Evolutionary conservation across 1,140 invertebrate genomes (phyloP), one percentile per base, ranked within the genome.

Genomic region (Solenopsis fugax): DNA sequence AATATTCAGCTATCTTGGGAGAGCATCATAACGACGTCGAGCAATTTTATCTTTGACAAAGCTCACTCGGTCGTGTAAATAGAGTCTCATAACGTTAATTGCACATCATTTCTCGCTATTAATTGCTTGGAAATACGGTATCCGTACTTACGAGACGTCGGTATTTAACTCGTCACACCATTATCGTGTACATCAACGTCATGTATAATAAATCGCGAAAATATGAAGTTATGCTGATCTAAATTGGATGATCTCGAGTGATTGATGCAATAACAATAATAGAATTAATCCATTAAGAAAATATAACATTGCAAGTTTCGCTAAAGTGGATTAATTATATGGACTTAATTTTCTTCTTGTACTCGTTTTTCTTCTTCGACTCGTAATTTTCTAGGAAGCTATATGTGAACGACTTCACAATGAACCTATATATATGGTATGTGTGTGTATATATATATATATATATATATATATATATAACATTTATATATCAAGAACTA

Each of bases 1-100:
- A 82, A n/a, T 73, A 84, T 73, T 48, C n/a, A 45, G 12, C 41
- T 75, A 84, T 84, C 54, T 75, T 16, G 41, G n/a, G 24, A 50
- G 24, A n/a, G 29, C 48, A 50, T 62, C 24, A 37, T 34, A 37
- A 41, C 54, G 24, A 60, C 18, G 69, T 12, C n/a, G 54, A 73
- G 54, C 54, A 75, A 50, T 84, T 73, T 84, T 75, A 84, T 84
- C 54, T 73, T 84, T 84, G 69, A 73, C 67, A 58, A 48, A 48
- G 37, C n/a, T 60, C 54, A 50, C 34, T 50, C 45, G 67, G 41
- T 73, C n/a, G 54, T 60, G 69, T 60, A 84, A 84, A 84, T 60
- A 73, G 52, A 60, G 69, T 75, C 69, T 75, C 69, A 24, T 58
- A 58, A 82, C 37, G 80, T 58, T 82, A 84, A 84, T 73, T 84